phyloP scores from a whole-genome alignment of 2,113 vertebrate genomes.

The Proteles cristata region DNA sequence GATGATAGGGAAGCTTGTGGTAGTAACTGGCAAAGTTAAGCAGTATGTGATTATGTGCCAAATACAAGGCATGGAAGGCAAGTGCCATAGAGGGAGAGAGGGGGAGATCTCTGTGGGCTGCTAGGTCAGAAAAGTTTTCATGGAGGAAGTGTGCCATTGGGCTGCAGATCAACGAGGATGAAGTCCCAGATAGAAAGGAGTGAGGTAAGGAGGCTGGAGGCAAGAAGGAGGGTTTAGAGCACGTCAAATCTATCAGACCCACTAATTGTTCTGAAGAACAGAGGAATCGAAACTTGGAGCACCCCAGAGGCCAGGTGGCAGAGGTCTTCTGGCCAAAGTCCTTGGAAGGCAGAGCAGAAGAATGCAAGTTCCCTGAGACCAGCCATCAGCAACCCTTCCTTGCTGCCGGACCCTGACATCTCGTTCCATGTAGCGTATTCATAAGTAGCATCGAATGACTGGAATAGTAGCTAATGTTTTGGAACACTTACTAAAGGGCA shows the following conservation, averaged over 20 bases:
- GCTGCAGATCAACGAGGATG: not conserved
- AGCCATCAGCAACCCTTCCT: not conserved
- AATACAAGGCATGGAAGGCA: not conserved
- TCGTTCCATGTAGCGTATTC: not conserved
- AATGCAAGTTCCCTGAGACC: not conserved
- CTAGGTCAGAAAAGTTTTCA: not conserved
- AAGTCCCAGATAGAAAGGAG: not conserved
- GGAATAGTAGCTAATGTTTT: not conserved
- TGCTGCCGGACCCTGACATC: not conserved
- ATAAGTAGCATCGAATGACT: not conserved
- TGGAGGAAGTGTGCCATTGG: not conserved
- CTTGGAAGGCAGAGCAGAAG: not conserved
- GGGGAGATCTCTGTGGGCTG: not conserved
- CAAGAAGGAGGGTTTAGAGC: not conserved
- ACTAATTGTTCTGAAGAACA: not conserved
- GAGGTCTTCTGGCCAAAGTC: not conserved
- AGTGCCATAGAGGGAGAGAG: not conserved
- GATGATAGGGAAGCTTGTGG: not conserved
- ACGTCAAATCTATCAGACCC: not conserved
- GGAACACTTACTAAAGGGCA: not conserved
- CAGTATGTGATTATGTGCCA: not conserved
- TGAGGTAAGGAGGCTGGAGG: not conserved
- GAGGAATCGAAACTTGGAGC: not conserved
- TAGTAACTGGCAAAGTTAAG: not conserved
- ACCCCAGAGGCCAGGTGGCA: not conserved